A percentile compares a stretch with the other conserved stretches of the same genome.
Conservation (phyloP, 92 coral and sea anemone species). For the Porites evermanni region DNA sequence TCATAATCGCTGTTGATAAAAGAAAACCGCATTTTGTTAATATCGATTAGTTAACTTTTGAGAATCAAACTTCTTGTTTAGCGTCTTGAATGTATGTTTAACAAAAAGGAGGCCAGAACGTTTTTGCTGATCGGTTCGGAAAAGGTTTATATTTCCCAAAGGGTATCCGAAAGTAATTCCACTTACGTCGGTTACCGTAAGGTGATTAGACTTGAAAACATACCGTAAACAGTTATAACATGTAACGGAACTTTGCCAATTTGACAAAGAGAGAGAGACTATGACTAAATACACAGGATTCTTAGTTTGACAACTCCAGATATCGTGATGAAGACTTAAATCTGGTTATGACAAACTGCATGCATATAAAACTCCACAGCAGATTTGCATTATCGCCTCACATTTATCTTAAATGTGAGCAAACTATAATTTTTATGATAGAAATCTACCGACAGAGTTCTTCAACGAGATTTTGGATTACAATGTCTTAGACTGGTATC, state of each 20-base stretch:
- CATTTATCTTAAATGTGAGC: not conserved
- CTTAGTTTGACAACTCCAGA: not conserved
- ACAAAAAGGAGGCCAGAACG: no score
- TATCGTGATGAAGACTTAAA: not conserved
- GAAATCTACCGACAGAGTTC: slow-evolving; percentile 28
- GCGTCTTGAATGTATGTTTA: no score
- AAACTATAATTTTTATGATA: not conserved
- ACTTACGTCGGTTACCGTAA: not conserved
- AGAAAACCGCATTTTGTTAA: no score
- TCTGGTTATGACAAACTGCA: not conserved
- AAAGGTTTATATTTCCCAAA: not conserved
- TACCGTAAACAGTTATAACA: not conserved
- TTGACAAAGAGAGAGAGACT: no score
- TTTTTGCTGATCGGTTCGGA: not conserved
- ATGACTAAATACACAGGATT: no score
- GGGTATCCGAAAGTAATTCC: not conserved
- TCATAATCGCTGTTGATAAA: no score
- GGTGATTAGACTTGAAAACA: not conserved
- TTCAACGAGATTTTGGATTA: slow-evolving; percentile 13
- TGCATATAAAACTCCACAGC: not conserved
- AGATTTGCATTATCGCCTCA: not conserved
- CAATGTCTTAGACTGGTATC: not conserved
- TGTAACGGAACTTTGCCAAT: not conserved
- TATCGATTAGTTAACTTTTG: no score
- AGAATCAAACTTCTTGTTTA: no score